Conservation (phyloP, 2,888 invertebrate species). For the Oasisia sp. region DNA sequence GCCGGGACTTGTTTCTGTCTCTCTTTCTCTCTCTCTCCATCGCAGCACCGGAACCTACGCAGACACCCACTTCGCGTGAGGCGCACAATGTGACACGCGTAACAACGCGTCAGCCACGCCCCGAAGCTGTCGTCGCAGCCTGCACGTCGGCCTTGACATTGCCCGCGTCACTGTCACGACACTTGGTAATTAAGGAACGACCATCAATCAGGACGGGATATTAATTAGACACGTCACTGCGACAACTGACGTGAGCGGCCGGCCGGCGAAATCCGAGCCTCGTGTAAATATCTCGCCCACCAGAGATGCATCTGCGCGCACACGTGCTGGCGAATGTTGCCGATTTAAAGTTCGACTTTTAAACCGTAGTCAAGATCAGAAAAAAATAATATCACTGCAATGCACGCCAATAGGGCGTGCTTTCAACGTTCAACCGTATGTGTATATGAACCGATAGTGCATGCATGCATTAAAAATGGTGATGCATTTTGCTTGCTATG, state of each 20-base stretch:
- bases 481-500: not conserved
- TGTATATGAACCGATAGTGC: not conserved
- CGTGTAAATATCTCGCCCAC: conserved; percentile 5
- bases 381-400: not conserved
- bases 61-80: not conserved
- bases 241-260: not conserved
- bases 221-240: conserved; percentile 12
- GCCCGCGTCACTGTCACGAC: not conserved
- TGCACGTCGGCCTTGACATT: not conserved
- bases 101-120: not conserved
- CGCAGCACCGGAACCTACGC: not conserved
- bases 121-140: not conserved
- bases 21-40: too few species aligned
- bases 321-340: not conserved
- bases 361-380: not conserved
- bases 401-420: not conserved
- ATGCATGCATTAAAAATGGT: not conserved
- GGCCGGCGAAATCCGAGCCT: not conserved
- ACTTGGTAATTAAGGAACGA: conserved; percentile 17
- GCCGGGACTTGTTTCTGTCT: not conserved
- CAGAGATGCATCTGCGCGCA: not conserved
- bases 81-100: not conserved
- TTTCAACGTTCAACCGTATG: not conserved
- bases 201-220: not conserved
- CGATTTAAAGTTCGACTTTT: not conserved